Evolutionary conservation across 2,888 invertebrate species (phyloP).

Genomic region (Griposia aprilina): DNA sequence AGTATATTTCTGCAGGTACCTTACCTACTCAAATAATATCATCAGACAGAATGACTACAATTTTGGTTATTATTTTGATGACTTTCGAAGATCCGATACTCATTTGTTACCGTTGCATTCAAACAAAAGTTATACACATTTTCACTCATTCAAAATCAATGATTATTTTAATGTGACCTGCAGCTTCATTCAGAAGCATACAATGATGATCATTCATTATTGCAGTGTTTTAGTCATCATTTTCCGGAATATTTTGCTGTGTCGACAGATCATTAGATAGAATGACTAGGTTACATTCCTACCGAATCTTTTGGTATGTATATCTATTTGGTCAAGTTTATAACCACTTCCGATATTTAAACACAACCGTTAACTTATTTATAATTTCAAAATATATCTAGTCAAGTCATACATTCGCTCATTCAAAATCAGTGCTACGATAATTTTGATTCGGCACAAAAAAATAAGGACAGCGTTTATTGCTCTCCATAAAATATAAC

Average conservation of each 20-base stretch:
- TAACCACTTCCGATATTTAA: constrained; percentile 53
- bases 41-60: not conserved
- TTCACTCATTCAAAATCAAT: not conserved
- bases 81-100: not conserved
- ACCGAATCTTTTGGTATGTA: not conserved
- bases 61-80: constrained; percentile 14
- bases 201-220: not conserved
- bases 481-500: constrained; percentile 52
- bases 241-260: not conserved
- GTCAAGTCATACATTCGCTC: constrained; percentile 39
- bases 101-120: not conserved
- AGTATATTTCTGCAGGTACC: not conserved
- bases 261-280: constrained; percentile 27
- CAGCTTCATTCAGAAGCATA: constrained; percentile 3
- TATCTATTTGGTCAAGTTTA: constrained; percentile 41
- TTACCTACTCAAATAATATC: not conserved
- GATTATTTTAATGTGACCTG: not conserved
- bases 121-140: constrained; percentile 12
- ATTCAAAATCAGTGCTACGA: constrained; percentile 32
- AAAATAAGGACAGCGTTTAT: constrained; percentile 47
- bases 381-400: constrained; percentile 37
- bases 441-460: constrained; percentile 53
- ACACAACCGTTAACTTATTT: constrained; percentile 49
- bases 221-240: not conserved
- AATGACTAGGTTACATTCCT: constrained; percentile 41